phyloP scores from a whole-genome alignment of 2,888 invertebrate species.

The Brachypalpus laphriformis region DNA sequence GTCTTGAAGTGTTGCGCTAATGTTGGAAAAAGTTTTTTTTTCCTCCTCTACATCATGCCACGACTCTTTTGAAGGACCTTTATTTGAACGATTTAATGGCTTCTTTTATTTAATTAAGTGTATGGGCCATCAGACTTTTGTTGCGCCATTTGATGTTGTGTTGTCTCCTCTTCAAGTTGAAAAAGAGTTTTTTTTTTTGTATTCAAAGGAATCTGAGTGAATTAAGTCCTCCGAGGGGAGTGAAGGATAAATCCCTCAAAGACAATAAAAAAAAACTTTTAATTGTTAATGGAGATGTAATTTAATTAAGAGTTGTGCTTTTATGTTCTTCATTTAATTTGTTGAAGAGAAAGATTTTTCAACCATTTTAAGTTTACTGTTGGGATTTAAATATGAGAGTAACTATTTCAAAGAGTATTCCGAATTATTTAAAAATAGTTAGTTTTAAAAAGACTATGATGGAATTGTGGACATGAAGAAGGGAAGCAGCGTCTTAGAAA shows the following conservation, averaged over 20 bases:
- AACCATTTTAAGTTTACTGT: not conserved
- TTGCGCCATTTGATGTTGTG: conserved; percentile 52
- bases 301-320: conserved; percentile 55
- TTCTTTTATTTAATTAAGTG: conserved; percentile 73
- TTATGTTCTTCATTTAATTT: conserved; percentile 39
- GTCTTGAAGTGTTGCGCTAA: conserved; percentile 35
- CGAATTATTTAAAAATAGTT: no score
- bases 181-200: conserved; percentile 9
- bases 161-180: conserved; percentile 31
- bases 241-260: not conserved
- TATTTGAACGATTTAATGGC: conserved; percentile 71
- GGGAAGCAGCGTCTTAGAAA: no score
- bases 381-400: not conserved
- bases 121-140: conserved; percentile 67
- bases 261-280: conserved; percentile 57
- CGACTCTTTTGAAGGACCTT: conserved; percentile 60
- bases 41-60: not conserved
- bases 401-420: no score
- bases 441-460: no score
- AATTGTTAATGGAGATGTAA: conserved; percentile 68
- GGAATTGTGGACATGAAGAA: no score
- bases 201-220: conserved; percentile 28
- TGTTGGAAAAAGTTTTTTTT: conserved; percentile 17
- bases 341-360: conserved; percentile 17
- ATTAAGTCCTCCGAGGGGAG: conserved; percentile 23